phyloP scores from a whole-genome alignment of 2,797 vertebrate genomes.

The Brachyalestes nurse region DNA sequence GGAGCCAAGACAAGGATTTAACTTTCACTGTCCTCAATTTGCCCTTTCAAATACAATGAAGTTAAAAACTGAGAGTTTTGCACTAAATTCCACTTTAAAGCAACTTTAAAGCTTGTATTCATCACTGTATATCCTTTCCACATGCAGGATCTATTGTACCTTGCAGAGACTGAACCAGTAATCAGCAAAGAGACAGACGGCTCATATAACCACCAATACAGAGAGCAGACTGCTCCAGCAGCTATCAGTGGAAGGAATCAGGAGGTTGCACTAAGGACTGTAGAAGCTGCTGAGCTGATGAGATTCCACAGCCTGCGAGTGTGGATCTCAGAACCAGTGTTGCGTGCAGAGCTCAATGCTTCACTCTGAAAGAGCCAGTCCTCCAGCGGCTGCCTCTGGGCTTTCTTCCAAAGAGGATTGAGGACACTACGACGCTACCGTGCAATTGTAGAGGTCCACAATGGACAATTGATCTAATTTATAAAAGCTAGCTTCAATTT shows the following conservation, averaged over 20 bases:
- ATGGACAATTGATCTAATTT: constrained; percentile 16
- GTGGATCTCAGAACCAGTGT: constrained; percentile 10
- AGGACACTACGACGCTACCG: background rate
- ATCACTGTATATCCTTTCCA: background rate
- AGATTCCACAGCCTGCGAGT: background rate
- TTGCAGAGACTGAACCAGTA: background rate
- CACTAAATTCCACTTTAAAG: constrained; percentile 11
- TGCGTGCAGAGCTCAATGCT: constrained; percentile 1
- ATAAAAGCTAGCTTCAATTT: background rate
- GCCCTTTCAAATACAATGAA: background rate
- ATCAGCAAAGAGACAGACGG: background rate
- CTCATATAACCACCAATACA: constrained; percentile 9
- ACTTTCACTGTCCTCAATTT: background rate
- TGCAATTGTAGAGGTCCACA: background rate
- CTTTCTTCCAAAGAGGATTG: background rate
- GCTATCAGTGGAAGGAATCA: constrained; percentile 19
- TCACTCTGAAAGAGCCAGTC: background rate
- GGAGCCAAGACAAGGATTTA: background rate
- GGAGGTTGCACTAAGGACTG: background rate
- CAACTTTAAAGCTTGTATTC: background rate
- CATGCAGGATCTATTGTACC: background rate
- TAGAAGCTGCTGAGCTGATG: constrained; percentile 14
- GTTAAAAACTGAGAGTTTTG: background rate
- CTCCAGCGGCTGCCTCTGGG: constrained; percentile 9
- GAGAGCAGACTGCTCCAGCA: constrained; percentile 1